Conservation (phyloP, 2,797 vertebrate genomes). For the Telmatherina bonti region DNA sequence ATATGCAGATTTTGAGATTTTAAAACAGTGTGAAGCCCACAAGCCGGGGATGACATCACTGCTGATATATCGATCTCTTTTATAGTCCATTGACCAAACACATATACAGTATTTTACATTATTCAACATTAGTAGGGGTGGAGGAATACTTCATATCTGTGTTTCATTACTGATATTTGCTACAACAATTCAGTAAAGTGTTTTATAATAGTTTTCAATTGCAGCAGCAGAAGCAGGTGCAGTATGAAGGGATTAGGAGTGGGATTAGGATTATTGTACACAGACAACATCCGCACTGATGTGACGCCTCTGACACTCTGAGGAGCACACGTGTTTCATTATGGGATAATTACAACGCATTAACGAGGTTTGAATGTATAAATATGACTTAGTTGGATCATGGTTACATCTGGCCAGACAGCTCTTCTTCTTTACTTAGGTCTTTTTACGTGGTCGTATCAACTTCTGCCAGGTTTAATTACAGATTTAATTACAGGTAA, state of each 20-base stretch:
- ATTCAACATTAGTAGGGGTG: neutral
- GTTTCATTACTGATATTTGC: neutral
- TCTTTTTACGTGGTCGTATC: conserved; percentile 55
- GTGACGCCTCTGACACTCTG: conserved; percentile 30
- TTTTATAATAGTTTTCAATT: conserved; percentile 1
- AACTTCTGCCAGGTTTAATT: conserved; percentile 69
- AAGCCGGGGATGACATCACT: neutral
- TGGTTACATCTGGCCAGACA: conserved; percentile 43
- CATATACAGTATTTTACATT: neutral
- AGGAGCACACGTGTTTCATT: conserved; percentile 70
- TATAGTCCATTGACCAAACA: neutral
- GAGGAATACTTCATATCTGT: neutral
- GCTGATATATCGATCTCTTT: neutral
- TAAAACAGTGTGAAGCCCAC: neutral
- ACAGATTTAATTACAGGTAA: conserved; percentile 69
- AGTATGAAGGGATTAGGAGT: conserved; percentile 35
- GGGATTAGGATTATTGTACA: conserved; percentile 63
- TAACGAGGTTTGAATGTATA: conserved; percentile 59
- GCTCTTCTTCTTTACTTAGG: conserved; percentile 41
- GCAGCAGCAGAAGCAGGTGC: conserved; percentile 5
- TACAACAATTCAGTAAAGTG: neutral
- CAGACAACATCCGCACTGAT: conserved; percentile 22
- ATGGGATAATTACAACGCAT: conserved; percentile 70
- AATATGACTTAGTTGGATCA: conserved; percentile 54
- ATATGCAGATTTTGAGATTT: too few relatives aligned